Evolutionary conservation across 2,113 vertebrate genomes (phyloP), one percentile per base, ranked within the genome.

Genomic region (Apodemus speciosus): DNA sequence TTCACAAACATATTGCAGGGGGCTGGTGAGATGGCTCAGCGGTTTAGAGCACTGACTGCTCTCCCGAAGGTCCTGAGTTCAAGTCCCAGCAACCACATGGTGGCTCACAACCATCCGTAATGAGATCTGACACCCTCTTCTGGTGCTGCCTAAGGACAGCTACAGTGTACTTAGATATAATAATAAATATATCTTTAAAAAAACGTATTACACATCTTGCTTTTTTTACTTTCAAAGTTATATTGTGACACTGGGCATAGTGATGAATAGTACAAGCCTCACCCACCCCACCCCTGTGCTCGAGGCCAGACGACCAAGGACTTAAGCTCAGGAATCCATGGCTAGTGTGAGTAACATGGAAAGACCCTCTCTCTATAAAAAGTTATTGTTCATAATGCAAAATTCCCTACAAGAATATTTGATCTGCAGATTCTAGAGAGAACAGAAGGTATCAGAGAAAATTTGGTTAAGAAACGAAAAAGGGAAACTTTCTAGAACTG

Each of bases 381-480:
- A 49, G 30, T 46, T 66, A 46, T 60, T 62, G 8, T 38, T 83
- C 23, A 64, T 71, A 2, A 58, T 81, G 49, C n/a, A 16, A 62
- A 89, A 90, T 46, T 46, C 64, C 64, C 10, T 68, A 38, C 32
- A 66, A 88, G 10, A 90, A 92, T 0, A 2, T 71, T 93, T 88
- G 3, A 66, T 51, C 60, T 79, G 87, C 15, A 64, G 30, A 3
- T 58, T 90, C n/a, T 71, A 84, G 30, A 71, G 73, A 79, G 60
- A 92, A 90, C 79, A 35, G 81, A 76, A 53, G 40, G 14, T 30
- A 86, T 21, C 16, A 84, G n/a, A 72, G 38, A 90, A 90, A 94
- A 73, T 18, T 86, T n/a, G 49, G 32, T 51, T 73, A 66, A 66
- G 30, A 72, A 66, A 71, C 62, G 35, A 81, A 93, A 95, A 71